Percentiles rank a stretch among this genome's conserved stretches.
phyloP scores from a whole-genome alignment of 2,888 invertebrate genomes.

The Lampropteryx suffumata region DNA sequence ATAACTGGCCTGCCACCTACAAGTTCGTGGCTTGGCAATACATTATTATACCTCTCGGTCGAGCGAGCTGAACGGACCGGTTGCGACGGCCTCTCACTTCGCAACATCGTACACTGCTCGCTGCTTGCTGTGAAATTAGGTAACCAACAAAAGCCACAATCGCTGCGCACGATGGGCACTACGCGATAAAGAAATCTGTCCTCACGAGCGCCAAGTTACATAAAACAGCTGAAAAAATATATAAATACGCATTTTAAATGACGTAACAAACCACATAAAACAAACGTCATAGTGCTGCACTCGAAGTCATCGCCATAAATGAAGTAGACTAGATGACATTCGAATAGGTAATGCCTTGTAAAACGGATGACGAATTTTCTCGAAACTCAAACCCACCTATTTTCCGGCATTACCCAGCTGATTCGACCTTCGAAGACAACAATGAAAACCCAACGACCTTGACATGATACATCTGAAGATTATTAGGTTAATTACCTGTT shows the following conservation, averaged over 20 bases:
- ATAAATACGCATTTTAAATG: slow-evolving; percentile 43
- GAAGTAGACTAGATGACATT: slow-evolving; percentile 53
- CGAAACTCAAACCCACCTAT: slow-evolving; percentile 51
- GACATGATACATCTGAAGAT: slow-evolving; percentile 72
- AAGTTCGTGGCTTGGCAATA: slow-evolving; percentile 48
- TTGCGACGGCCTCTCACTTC: slow-evolving; percentile 81
- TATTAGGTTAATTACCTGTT: slow-evolving; percentile 67
- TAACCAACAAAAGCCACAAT: slow-evolving; percentile 76
- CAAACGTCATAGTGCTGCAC: slow-evolving; percentile 43
- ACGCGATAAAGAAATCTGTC: slow-evolving; percentile 65
- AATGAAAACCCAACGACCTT: slow-evolving; percentile 77
- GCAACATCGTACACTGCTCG: slow-evolving; percentile 75
- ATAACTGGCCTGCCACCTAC: slow-evolving; percentile 54
- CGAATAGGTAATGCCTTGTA: slow-evolving; percentile 72
- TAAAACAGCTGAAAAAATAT: slow-evolving; percentile 49
- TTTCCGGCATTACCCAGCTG: slow-evolving; percentile 72
- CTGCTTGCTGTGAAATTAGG: slow-evolving; percentile 78
- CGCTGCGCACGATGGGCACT: slow-evolving; percentile 58
- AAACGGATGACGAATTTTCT: slow-evolving; percentile 78
- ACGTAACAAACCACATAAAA: slow-evolving; percentile 49
- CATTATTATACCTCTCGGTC: slow-evolving; percentile 65
- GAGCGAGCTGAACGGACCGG: slow-evolving; percentile 74
- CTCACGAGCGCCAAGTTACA: slow-evolving; percentile 47
- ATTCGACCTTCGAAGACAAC: slow-evolving; percentile 79
- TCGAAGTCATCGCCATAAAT: slow-evolving; percentile 46